phyloP scores from a whole-genome alignment of 64 coral and sea anemone species.

The Montipora sp. region DNA sequence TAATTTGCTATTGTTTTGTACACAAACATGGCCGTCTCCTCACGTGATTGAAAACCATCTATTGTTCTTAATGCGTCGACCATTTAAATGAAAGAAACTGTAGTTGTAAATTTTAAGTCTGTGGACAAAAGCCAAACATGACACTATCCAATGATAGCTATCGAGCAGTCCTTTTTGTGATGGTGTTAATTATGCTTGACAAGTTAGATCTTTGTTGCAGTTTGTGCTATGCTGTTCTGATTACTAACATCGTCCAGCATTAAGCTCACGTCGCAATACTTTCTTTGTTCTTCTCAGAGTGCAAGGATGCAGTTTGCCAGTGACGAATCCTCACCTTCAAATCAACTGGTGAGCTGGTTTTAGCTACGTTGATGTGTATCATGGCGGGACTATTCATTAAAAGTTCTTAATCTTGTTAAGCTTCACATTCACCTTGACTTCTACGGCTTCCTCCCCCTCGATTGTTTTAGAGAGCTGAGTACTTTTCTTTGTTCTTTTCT shows the following conservation, averaged over 20 bases:
- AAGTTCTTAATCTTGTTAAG: not conserved
- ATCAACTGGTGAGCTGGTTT: not conserved
- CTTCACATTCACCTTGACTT: not conserved
- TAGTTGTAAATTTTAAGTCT: too few relatives aligned
- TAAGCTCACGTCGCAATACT: not conserved
- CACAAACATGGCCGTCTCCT: too few relatives aligned
- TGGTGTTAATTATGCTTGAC: not conserved
- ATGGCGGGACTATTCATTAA: too few relatives aligned
- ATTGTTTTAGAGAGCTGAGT: not conserved
- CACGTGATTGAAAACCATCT: too few relatives aligned
- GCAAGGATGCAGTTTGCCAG: slow-evolving; percentile 63
- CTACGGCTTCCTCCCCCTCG: not conserved
- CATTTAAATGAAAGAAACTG: not conserved
- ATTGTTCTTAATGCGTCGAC: too few relatives aligned
- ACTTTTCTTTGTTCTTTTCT: not conserved
- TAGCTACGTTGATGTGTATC: not conserved
- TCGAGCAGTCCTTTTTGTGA: not conserved
- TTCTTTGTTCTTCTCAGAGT: slow-evolving; percentile 34
- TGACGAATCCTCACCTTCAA: slow-evolving; percentile 11
- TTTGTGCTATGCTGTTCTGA: too few relatives aligned
- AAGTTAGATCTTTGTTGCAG: too few relatives aligned
- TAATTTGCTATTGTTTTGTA: too few relatives aligned
- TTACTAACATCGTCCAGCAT: not conserved
- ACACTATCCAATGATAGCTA: not conserved
- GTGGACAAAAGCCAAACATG: too few relatives aligned